Base-by-base conservation (phyloP, 2,888 invertebrate genomes). In the Chesias legatella region DNA sequence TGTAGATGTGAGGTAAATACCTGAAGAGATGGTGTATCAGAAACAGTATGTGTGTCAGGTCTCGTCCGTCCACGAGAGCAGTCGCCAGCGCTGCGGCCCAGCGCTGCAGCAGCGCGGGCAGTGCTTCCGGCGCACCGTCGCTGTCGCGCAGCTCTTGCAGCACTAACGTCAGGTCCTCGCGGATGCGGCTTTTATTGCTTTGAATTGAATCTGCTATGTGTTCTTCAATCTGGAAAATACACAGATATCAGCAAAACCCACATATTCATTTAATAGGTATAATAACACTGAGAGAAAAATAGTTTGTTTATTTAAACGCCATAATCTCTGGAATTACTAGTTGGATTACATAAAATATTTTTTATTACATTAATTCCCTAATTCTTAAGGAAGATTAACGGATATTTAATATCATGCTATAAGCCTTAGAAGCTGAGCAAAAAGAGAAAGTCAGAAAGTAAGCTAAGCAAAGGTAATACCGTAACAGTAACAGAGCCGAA, bases 21-120 rank as follows among this genome's bases (percentile, higher is more conserved):
- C 75, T 75, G 44, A 79, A 83, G 37, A 85, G 52, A 55, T 81
- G 78, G 36, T 85, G 86, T 28, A 84, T 46, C 7, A 86, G 48
- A 45, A 78, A 83, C 30, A 86, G 53, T 47, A 83, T 49, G 23
- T 85, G 78, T 5, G 71, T 56, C 10, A 73, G 27, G 33, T 85
- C 81, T 0, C 73, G 56, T 4, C 58, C 63, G 34, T 73, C 73
- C 0, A 80, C 25, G 28, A 84, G 43, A 1, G 76, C 74, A 0
- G 60, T 55, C 0, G 75, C 56, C 1, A 86, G 60, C 23, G 64
- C 70, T 3, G 56, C 46, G 0, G 82, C 78, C 86, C 86, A 86
- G n/a, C 82, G 79, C 52, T 74, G 68, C 40, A 86, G 53, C 6
- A 84, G 76, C 3, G 58, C 53, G 0, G 75, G 65, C 5, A 77